Evolutionary conservation across 2,797 vertebrate species (phyloP).

Genomic region (Rhodeus uyekii): DNA sequence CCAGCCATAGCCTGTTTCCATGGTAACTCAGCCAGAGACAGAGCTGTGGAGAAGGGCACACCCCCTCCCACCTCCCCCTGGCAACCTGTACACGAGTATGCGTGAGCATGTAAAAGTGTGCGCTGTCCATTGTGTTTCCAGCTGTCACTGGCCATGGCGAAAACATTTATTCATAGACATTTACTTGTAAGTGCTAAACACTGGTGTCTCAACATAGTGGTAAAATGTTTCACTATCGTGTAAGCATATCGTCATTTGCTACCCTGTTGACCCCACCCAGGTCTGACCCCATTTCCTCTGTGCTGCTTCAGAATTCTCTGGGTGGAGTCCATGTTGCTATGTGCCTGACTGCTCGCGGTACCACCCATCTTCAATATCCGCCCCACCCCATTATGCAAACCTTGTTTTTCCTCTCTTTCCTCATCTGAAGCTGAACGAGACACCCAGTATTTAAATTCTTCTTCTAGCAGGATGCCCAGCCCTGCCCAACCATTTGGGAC

Average conservation of each 20-base stretch:
- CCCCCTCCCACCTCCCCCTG: constrained; percentile 75
- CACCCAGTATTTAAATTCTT: constrained; percentile 50
- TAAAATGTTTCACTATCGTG: constrained; percentile 29
- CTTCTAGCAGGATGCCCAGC: constrained; percentile 46
- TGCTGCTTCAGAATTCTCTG: constrained; percentile 48
- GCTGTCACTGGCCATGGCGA: constrained; percentile 24
- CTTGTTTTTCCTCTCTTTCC: constrained; percentile 69
- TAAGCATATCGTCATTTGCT: constrained; percentile 22
- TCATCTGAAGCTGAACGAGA: constrained; percentile 62
- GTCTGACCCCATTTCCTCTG: constrained; percentile 61
- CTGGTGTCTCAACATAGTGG: not conserved
- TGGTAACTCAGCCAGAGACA: constrained; percentile 80
- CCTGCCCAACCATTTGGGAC: constrained; percentile 58
- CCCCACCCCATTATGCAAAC: constrained; percentile 75
- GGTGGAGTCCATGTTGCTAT: constrained; percentile 57
- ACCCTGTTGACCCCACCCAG: constrained; percentile 69
- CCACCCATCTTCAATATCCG: constrained; percentile 72
- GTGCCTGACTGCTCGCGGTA: constrained; percentile 54
- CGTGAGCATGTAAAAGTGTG: constrained; percentile 28
- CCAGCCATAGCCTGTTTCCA: constrained; percentile 86
- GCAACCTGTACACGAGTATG: constrained; percentile 73
- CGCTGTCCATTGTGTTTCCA: constrained; percentile 38
- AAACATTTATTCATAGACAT: constrained; percentile 4
- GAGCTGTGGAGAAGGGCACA: constrained; percentile 79
- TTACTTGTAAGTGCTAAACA: not conserved